Evolutionary conservation across 1,140 invertebrate genomes (phyloP).

Genomic region (Leptoteleia sp.): DNA sequence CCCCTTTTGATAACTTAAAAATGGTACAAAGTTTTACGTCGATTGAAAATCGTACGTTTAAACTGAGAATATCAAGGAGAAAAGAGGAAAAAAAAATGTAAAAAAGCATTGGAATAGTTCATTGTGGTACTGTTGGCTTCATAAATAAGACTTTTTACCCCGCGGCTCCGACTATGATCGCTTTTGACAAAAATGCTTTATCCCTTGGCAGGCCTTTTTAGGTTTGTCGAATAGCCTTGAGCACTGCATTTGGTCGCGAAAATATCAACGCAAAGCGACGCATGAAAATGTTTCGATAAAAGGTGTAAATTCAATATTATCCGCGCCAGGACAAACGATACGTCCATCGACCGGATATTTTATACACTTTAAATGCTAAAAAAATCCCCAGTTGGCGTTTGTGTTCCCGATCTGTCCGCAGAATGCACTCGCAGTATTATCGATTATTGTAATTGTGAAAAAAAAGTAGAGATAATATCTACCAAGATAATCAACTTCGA

Average conservation of each 20-base stretch:
- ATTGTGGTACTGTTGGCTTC: conserved; percentile 10
- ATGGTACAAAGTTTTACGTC: conserved; percentile 1
- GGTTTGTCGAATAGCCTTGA: conserved; percentile 50
- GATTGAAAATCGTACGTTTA: conserved; percentile 17
- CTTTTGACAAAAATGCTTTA: conserved; percentile 55
- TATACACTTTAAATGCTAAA: conserved; percentile 43
- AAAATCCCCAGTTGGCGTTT: conserved; percentile 39
- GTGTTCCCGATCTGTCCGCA: conserved; percentile 23
- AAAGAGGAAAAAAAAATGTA: too few relatives aligned
- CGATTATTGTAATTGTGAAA: conserved; percentile 36
- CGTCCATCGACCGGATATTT: conserved; percentile 58
- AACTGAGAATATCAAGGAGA: too few relatives aligned
- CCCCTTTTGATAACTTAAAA: too few relatives aligned
- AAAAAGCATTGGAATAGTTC: conserved; percentile 23
- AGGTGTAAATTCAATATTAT: conserved; percentile 54
- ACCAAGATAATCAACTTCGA: conserved; percentile 15
- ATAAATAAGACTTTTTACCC: conserved; percentile 35
- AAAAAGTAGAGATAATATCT: conserved; percentile 34
- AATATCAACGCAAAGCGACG: conserved; percentile 46
- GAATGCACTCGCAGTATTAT: conserved; percentile 32
- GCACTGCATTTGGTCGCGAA: conserved; percentile 36
- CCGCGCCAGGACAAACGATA: conserved; percentile 39
- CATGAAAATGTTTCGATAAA: conserved; percentile 59
- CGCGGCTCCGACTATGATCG: conserved; percentile 13
- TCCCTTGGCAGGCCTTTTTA: conserved; percentile 55